Percentiles rank a stretch among this genome's conserved stretches.
phyloP scores from a whole-genome alignment of 2,113 vertebrate genomes.

The Glaucomys volans region DNA sequence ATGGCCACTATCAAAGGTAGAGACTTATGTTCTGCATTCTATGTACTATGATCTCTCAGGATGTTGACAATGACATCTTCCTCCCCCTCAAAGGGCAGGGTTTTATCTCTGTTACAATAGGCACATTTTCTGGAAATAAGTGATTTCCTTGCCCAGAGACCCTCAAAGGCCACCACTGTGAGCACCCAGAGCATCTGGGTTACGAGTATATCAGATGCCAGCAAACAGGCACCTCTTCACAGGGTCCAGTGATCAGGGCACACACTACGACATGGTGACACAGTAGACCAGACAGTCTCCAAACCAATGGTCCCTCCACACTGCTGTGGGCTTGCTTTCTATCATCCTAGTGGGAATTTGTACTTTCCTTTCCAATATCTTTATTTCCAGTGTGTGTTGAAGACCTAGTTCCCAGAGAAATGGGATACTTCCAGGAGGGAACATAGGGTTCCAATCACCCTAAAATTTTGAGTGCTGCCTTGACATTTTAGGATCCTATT shows the following conservation, averaged over 20 bases:
- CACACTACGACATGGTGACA: neutral
- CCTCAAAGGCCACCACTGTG: neutral
- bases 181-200: neutral
- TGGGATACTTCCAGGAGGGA: too few relatives aligned
- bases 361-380: too few relatives aligned
- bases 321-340: too few relatives aligned
- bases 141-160: neutral
- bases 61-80: neutral
- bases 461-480: too few relatives aligned
- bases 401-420: too few relatives aligned
- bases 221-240: neutral
- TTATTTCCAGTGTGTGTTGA: too few relatives aligned
- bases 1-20: neutral
- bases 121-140: neutral
- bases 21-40: neutral
- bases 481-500: neutral
- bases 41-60: neutral
- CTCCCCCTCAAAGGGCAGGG: neutral
- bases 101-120: neutral
- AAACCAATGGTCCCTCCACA: too few relatives aligned
- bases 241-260: neutral
- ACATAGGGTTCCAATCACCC: too few relatives aligned
- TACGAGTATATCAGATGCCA: neutral
- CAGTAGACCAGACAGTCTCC: neutral
- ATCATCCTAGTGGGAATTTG: too few relatives aligned